Percentiles rank a stretch among this genome's conserved stretches.
Evolutionary conservation across 1,140 invertebrate species (phyloP).

Genomic region (Scaptomyza pallida): DNA sequence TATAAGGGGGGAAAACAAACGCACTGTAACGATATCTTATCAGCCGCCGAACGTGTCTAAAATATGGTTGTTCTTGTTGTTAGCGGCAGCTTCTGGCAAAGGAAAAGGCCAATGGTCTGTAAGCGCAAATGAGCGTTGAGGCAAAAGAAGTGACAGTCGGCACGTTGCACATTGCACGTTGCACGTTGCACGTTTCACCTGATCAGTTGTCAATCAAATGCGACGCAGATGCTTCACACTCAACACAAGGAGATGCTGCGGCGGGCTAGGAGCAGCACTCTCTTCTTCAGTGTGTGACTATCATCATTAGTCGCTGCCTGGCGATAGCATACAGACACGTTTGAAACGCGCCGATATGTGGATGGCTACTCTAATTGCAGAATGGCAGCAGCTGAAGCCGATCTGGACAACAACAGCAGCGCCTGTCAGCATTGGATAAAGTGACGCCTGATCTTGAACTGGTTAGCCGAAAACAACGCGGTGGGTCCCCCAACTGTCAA

Average conservation of each 20-base stretch:
- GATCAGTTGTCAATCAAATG: slow-evolving; percentile 80
- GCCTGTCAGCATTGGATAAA: slow-evolving; percentile 65
- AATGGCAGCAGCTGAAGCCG: slow-evolving; percentile 54
- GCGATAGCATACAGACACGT: slow-evolving; percentile 64
- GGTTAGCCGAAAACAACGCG: slow-evolving; percentile 51
- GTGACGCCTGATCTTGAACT: slow-evolving; percentile 80
- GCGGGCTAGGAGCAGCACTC: background rate
- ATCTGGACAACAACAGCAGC: slow-evolving; percentile 44
- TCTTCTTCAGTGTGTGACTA: slow-evolving; percentile 41
- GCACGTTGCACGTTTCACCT: slow-evolving; percentile 44
- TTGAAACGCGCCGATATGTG: slow-evolving; percentile 64
- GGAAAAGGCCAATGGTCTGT: slow-evolving; percentile 8
- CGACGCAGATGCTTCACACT: slow-evolving; percentile 78
- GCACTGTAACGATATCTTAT: slow-evolving; percentile 48
- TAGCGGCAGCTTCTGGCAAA: background rate
- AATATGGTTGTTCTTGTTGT: background rate
- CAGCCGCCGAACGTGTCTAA: slow-evolving; percentile 16
- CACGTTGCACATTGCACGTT: slow-evolving; percentile 38
- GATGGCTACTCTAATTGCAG: slow-evolving; percentile 38
- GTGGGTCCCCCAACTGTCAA: slow-evolving; percentile 63
- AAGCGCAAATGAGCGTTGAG: background rate
- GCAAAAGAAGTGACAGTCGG: slow-evolving; percentile 21
- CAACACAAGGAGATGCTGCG: slow-evolving; percentile 18
- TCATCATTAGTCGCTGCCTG: slow-evolving; percentile 74
- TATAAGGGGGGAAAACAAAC: background rate